Evolutionary conservation across 2,888 invertebrate species (phyloP).

Genomic region (Dascillus cervinus): DNA sequence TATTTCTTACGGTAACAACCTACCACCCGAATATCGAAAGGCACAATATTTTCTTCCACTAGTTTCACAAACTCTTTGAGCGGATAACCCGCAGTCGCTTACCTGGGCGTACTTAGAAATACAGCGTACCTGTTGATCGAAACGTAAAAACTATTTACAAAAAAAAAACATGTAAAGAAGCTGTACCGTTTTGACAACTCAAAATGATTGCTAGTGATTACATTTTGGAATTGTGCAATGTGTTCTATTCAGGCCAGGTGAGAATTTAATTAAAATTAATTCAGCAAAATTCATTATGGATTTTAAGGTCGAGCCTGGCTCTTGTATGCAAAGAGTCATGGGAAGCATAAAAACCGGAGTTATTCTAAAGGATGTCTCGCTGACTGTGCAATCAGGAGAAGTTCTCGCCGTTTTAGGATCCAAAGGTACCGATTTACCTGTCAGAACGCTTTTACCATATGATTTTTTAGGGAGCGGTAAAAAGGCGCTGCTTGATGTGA

Average conservation of each 20-base stretch:
- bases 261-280: constrained; percentile 26
- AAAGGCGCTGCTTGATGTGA: constrained; percentile 86
- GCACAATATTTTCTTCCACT: too few species aligned
- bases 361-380: constrained; percentile 86
- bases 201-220: constrained; percentile 78
- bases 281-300: background rate
- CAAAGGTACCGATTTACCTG: too few species aligned
- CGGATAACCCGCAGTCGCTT: background rate
- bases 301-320: constrained; percentile 70
- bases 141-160: background rate
- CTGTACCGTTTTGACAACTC: constrained; percentile 5
- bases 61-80: too few species aligned
- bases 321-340: constrained; percentile 64
- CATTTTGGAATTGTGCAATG: constrained; percentile 78
- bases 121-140: background rate
- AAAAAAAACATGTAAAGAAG: background rate
- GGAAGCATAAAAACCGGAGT: constrained; percentile 76
- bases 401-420: constrained; percentile 89
- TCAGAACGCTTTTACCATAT: too few species aligned
- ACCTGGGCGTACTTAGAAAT: background rate
- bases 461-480: constrained; percentile 78
- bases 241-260: constrained; percentile 84
- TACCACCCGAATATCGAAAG: too few species aligned
- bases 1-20: too few species aligned
- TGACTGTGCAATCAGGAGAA: constrained; percentile 87